These are phyloP conservation scores for Gallinago media DNA, from an alignment of 2,113 vertebrate genomes.

Conservation along the genomic window DNA sequence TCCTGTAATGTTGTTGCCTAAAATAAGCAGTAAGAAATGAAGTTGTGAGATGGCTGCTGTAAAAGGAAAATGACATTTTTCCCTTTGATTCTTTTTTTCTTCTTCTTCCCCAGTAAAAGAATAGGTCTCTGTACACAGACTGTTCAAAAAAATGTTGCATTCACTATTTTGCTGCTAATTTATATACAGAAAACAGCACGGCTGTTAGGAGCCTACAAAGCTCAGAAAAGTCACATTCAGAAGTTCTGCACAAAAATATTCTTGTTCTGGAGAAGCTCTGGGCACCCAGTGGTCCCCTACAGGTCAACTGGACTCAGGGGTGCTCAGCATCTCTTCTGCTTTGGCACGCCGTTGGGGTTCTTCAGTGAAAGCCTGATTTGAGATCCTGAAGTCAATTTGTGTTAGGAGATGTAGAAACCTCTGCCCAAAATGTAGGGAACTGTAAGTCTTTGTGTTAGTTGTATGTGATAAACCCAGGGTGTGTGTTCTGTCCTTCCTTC, in stretches of 20 bases:
- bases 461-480: neutral
- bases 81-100: neutral
- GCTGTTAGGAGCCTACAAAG: neutral
- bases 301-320: neutral
- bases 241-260: neutral
- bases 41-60: constrained; percentile 31
- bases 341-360: neutral
- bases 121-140: neutral
- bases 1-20: constrained; percentile 65
- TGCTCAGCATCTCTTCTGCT: neutral
- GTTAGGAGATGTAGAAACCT: neutral
- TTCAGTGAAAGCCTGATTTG: neutral
- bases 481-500: neutral
- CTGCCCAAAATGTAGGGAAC: neutral
- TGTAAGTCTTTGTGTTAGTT: neutral
- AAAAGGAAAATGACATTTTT: constrained; percentile 41
- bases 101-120: neutral
- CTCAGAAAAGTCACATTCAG: neutral
- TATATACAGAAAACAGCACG: neutral
- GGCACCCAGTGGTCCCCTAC: neutral
- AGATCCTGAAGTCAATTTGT: neutral
- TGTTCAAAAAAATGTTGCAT: neutral
- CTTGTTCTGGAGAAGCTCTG: neutral
- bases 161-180: neutral
- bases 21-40: constrained; percentile 59